Percentiles rank a stretch among this genome's conserved stretches.
Evolutionary conservation across 2,888 invertebrate genomes (phyloP).

Genomic region (Coremacera marginata): DNA sequence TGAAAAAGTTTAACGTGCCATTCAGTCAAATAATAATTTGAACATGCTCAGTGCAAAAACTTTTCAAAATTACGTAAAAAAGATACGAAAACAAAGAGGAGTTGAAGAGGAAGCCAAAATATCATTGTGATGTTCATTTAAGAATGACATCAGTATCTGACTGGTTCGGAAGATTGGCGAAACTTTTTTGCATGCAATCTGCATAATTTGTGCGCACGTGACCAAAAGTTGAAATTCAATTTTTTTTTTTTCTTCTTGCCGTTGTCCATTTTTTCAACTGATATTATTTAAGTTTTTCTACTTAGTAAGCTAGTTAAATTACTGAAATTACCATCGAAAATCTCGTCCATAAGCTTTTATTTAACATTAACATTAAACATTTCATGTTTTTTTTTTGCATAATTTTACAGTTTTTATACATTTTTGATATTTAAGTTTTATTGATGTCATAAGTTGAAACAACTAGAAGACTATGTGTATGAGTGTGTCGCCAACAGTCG

Average conservation of each 20-base stretch:
- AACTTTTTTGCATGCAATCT: conserved; percentile 10
- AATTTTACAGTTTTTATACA: too few relatives aligned
- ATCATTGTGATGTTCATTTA: conserved; percentile 14
- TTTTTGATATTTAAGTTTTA: too few relatives aligned
- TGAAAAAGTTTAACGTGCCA: conserved; percentile 25
- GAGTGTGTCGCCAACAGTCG: background rate
- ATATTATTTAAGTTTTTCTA: background rate
- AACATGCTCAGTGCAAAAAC: conserved; percentile 17
- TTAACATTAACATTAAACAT: too few relatives aligned
- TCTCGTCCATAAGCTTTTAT: too few relatives aligned
- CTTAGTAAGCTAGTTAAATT: too few relatives aligned
- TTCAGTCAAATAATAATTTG: conserved; percentile 29
- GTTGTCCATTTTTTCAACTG: background rate
- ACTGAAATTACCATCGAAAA: too few relatives aligned
- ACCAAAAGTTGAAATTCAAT: background rate
- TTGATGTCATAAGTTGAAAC: too few relatives aligned
- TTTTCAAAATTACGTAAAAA: conserved; percentile 3
- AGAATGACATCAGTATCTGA: background rate
- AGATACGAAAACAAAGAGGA: background rate
- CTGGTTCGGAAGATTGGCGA: background rate
- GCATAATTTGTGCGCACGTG: conserved; percentile 20
- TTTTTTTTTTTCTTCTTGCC: background rate
- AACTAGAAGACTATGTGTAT: background rate
- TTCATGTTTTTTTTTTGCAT: too few relatives aligned
- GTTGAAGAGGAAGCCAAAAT: background rate